Evolutionary conservation across 1,140 invertebrate genomes (phyloP).

Genomic region (Anagrus nilaparvatae): DNA sequence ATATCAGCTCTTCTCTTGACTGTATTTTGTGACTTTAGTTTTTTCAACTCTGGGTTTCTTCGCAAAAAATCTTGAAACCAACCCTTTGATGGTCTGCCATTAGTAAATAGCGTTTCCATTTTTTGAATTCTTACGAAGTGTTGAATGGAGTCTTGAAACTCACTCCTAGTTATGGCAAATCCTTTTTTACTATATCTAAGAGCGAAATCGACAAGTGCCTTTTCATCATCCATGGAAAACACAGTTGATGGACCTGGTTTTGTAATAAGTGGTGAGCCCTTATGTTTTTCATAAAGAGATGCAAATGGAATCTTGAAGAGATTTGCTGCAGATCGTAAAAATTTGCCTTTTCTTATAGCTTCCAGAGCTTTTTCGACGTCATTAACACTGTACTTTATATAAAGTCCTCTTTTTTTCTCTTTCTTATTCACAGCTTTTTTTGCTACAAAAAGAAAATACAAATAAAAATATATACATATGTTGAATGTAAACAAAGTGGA

Average conservation of each 20-base stretch:
- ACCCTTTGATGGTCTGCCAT: slow-evolving; percentile 8
- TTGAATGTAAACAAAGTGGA: no score
- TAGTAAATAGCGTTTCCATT: background rate
- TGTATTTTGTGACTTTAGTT: slow-evolving; percentile 19
- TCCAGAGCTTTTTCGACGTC: no score
- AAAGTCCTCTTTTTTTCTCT: no score
- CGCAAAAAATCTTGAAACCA: slow-evolving; percentile 20
- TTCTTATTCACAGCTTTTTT: no score
- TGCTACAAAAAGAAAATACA: no score
- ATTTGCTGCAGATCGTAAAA: no score
- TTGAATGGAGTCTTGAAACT: background rate
- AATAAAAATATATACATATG: no score
- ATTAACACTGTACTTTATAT: no score
- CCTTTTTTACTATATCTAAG: background rate
- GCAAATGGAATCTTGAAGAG: no score
- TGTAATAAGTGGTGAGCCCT: no score
- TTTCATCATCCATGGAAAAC: background rate
- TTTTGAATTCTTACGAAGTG: background rate
- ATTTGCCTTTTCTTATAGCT: no score
- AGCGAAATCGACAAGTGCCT: background rate
- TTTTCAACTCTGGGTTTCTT: slow-evolving; percentile 17
- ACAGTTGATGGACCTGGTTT: slow-evolving; percentile 2
- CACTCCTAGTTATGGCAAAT: background rate
- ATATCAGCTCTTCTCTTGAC: slow-evolving; percentile 15
- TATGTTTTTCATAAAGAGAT: no score